phyloP scores from a whole-genome alignment of 2,888 invertebrate genomes.

The Chironomus tentans region DNA sequence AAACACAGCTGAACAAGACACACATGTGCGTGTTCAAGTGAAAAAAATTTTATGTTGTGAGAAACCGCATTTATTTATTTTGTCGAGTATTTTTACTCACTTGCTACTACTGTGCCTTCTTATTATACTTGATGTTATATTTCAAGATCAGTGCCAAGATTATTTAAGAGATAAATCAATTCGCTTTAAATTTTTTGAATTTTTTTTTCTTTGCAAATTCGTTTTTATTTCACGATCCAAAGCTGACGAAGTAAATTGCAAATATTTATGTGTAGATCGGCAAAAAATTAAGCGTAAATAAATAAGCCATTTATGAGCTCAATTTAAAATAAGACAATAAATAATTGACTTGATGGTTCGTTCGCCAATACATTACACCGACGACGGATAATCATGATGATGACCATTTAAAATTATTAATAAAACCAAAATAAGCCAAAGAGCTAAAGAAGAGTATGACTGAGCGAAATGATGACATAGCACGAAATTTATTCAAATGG shows the following conservation, averaged over 20 bases:
- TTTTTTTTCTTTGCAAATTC: background rate
- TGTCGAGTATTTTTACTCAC: background rate
- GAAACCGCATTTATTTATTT: background rate
- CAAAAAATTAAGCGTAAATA: no score
- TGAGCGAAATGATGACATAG: no score
- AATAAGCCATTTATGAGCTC: no score
- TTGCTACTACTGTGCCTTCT: background rate
- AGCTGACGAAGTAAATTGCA: background rate
- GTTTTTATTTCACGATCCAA: background rate
- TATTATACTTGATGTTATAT: background rate
- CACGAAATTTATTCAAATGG: no score
- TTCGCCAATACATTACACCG: no score
- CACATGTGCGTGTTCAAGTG: background rate
- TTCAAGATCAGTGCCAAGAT: conserved; percentile 21
- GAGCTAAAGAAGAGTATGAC: no score
- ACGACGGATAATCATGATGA: no score
- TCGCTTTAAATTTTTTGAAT: background rate
- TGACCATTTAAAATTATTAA: no score
- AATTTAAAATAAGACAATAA: no score
- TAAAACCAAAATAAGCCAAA: no score
- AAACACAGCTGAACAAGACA: background rate
- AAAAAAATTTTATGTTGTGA: background rate
- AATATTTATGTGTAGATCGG: no score
- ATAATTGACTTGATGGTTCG: no score
- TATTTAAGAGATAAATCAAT: background rate